Conservation (phyloP, 1,140 invertebrate species). For the Odontomachus brunneus region DNA sequence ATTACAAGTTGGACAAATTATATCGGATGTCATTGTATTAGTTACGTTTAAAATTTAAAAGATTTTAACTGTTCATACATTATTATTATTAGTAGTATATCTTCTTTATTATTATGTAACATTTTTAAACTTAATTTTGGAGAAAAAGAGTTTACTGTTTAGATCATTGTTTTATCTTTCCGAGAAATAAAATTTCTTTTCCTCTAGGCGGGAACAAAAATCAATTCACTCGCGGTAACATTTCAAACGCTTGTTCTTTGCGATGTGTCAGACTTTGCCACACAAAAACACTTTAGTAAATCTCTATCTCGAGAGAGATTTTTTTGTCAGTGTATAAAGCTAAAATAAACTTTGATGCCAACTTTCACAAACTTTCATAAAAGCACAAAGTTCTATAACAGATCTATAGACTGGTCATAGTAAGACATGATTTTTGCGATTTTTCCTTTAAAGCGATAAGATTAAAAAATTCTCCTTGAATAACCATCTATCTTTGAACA, state of each 20-base stretch:
- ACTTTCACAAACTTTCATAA: slow-evolving; percentile 6
- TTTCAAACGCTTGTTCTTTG: no score
- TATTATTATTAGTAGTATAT: no score
- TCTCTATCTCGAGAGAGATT: neutral
- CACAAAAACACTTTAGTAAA: neutral
- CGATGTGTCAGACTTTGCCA: no score
- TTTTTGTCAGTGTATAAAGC: slow-evolving; percentile 13
- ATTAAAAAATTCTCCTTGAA: neutral
- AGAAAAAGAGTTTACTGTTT: no score
- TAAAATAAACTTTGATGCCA: neutral
- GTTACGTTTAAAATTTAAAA: no score
- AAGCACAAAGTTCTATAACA: neutral
- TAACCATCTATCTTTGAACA: neutral
- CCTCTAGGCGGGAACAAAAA: neutral
- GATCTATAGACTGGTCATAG: neutral
- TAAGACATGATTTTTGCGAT: neutral
- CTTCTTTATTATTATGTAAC: no score
- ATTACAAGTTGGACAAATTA: no score
- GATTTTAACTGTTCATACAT: no score
- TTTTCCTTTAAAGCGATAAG: neutral
- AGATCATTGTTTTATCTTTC: no score
- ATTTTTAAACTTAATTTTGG: no score
- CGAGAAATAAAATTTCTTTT: no score
- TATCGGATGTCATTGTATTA: no score
- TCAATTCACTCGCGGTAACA: neutral